Conservation (phyloP, 2,888 invertebrate genomes). For the Lasioglossum malachurum region DNA sequence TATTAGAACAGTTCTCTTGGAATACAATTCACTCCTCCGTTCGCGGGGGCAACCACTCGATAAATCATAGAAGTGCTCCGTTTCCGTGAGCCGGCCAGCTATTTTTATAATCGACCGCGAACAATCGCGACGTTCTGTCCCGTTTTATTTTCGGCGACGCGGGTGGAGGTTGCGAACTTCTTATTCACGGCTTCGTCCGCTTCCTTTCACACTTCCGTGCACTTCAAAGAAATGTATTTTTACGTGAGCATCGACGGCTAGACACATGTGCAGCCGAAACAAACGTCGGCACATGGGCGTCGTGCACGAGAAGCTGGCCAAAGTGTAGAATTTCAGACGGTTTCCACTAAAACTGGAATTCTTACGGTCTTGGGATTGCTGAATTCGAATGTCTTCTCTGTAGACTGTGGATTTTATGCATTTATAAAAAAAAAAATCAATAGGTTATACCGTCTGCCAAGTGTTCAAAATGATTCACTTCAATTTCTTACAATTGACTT, state of each 20-base stretch:
- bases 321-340: background rate
- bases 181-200: slow-evolving; percentile 35
- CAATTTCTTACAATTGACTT: too few relatives aligned
- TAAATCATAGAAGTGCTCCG: background rate
- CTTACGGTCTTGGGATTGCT: background rate
- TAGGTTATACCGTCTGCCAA: too few relatives aligned
- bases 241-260: slow-evolving; percentile 13
- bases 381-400: background rate
- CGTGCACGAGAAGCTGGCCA: background rate
- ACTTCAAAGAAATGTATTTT: slow-evolving; percentile 56
- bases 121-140: background rate
- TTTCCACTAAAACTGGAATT: background rate
- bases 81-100: background rate
- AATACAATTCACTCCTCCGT: background rate
- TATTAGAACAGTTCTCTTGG: background rate
- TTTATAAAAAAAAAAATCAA: too few relatives aligned
- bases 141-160: slow-evolving; percentile 43
- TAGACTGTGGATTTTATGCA: background rate
- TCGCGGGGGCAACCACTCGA: background rate
- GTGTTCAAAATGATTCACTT: too few relatives aligned
- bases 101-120: slow-evolving; percentile 4
- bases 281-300: background rate
- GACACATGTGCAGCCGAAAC: background rate
- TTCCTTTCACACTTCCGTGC: slow-evolving; percentile 53
- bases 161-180: background rate